Evolutionary conservation across 2,797 vertebrate species (phyloP), one percentile per base, ranked within the genome.

Genomic region (Labeo calbasu): DNA sequence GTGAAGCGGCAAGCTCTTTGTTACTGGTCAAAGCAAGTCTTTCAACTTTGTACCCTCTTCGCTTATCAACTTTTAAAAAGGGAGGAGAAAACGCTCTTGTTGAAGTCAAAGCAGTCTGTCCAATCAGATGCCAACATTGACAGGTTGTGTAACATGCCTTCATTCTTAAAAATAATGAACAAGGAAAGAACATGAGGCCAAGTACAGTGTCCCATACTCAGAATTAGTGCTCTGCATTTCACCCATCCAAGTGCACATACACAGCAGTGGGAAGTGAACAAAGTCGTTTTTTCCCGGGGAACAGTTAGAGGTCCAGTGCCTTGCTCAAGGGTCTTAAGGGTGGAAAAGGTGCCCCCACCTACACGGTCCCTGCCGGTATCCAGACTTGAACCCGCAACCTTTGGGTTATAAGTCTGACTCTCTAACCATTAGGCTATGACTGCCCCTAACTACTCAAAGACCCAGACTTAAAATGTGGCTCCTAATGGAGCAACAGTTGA

Each of bases 1-100:
- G 63, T 15, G 32, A 68, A 46, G 68, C 43, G 0, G 48, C 76
- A 77, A 11, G 76, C 43, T 77, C 11, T 25, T 73, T 73, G 71
- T 36, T 3, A 19, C 32, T 76, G 32, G 73, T 59, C 73, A 57
- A 57, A 50, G 53, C 17, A 73, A 36, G 4, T 23, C 73, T 43
- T 43, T 43, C 53, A 76, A 59, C 53, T 15, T 76, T 59, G 36
- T 32, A 10, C 73, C 55, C 36, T 57, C 32, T 43, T 76, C 23
- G 53, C 28, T n/a, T 57, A 57, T 23, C 7, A 23, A 3, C 10
- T 55, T 14, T 13, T 12, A 21, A 50, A 63, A 43, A 76, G 72
- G 12, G 51, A 55, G 51, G 51, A 40, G 12, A 43, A 76, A 76
- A 21, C 6, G 7, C 50, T 55, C 10, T 21, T 53, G 15, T 19